Percentiles rank a stretch among this genome's conserved stretches.
Conservation (phyloP, 1,140 invertebrate genomes). For the Delia radicum region DNA sequence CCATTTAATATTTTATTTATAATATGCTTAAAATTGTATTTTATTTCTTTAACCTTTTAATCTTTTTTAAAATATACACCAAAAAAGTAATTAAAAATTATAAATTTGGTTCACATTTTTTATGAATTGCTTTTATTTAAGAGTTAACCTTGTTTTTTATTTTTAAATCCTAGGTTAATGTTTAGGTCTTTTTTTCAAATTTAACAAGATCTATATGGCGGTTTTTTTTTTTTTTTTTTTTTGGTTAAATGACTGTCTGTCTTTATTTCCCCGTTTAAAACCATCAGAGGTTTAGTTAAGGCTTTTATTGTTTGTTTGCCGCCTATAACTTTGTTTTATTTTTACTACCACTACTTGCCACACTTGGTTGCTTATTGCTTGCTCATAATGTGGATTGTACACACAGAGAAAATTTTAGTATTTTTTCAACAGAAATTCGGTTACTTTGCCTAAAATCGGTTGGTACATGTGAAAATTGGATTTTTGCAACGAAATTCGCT, state of each 20-base stretch:
- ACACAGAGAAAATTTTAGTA: too few species aligned
- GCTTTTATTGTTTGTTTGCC: neutral
- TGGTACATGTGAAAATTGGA: too few species aligned
- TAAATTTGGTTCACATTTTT: neutral
- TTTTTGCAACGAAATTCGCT: too few species aligned
- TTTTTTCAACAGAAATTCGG: too few species aligned
- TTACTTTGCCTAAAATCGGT: too few species aligned
- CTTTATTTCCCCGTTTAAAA: neutral
- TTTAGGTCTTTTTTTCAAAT: too few species aligned
- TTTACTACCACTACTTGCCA: neutral
- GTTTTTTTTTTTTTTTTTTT: too few species aligned
- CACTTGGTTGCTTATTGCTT: neutral
- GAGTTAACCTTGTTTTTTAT: neutral
- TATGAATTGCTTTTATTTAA: neutral
- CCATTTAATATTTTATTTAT: neutral
- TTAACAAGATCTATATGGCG: neutral
- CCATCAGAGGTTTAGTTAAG: neutral
- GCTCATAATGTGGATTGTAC: too few species aligned
- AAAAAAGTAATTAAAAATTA: neutral
- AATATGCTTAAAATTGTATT: neutral
- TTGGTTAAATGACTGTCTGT: neutral
- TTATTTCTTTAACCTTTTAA: neutral
- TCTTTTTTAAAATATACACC: neutral
- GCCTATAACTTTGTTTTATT: neutral
- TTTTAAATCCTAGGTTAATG: neutral